phyloP scores from a whole-genome alignment of 2,113 vertebrate species.

The Oriolus oriolus region DNA sequence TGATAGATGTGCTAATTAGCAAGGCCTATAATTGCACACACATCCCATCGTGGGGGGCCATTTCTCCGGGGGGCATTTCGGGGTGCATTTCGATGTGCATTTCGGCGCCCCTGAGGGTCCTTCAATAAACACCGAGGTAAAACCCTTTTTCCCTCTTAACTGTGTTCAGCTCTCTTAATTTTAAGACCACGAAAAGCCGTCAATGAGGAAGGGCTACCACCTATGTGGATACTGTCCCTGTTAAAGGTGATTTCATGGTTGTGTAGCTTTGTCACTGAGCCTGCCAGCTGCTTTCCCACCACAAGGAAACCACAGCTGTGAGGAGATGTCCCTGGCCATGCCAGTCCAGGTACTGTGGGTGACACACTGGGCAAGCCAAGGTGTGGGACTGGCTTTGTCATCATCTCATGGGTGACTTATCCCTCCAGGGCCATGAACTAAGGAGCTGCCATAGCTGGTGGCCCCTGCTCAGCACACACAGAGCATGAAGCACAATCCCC shows the following conservation, averaged over 20 bases:
- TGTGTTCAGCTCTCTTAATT: too few relatives aligned
- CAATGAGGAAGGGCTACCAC: neutral
- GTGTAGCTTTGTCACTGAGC: neutral
- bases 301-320: fast-evolving
- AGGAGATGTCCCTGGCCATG: neutral
- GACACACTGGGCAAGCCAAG: fast-evolving
- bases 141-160: too few relatives aligned
- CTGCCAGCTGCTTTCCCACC: neutral
- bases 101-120: too few relatives aligned
- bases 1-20: too few relatives aligned
- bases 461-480: neutral
- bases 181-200: too few relatives aligned
- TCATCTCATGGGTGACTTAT: neutral
- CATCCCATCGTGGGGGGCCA: too few relatives aligned
- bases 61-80: too few relatives aligned
- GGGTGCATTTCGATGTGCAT: too few relatives aligned
- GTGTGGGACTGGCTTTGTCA: neutral
- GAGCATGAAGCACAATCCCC: neutral
- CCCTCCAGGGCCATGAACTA: neutral
- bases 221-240: fast-evolving
- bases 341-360: neutral
- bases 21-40: too few relatives aligned
- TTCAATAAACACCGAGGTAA: too few relatives aligned
- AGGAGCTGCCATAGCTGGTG: neutral
- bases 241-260: neutral